Evolutionary conservation across 2,113 vertebrate genomes (phyloP).

Genomic region (Acanthochromis polyacanthus): DNA sequence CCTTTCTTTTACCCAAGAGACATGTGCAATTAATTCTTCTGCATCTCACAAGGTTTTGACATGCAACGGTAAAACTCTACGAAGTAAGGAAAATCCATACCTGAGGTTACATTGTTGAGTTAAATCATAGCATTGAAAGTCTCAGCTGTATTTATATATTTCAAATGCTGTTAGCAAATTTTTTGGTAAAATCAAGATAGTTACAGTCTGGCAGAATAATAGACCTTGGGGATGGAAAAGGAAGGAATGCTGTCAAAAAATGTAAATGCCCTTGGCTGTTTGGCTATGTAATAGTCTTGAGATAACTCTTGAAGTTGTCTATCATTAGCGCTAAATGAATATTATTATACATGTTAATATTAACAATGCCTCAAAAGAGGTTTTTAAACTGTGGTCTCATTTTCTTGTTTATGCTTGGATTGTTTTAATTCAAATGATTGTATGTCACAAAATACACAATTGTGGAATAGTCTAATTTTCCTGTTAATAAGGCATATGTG

Average conservation of each 20-base stretch:
- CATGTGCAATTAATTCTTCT: background rate
- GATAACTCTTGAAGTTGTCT: background rate
- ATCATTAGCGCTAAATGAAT: background rate
- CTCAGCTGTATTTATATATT: conserved; percentile 14
- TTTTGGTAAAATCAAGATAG: background rate
- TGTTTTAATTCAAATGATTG: too few relatives aligned
- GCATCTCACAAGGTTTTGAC: conserved; percentile 15
- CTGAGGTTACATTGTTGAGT: background rate
- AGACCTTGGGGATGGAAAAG: background rate
- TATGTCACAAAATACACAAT: too few relatives aligned
- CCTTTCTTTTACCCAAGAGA: background rate
- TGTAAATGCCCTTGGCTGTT: background rate
- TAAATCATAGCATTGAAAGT: conserved; percentile 10
- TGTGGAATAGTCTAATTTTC: too few relatives aligned
- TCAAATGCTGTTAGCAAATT: background rate
- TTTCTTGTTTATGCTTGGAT: too few relatives aligned
- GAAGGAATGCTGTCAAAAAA: background rate
- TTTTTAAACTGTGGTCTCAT: too few relatives aligned
- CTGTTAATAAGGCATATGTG: too few relatives aligned
- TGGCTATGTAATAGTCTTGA: background rate
- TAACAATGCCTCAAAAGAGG: too few relatives aligned
- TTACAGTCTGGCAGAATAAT: conserved; percentile 2
- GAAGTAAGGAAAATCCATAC: background rate
- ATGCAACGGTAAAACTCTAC: conserved; percentile 10
- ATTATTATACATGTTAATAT: too few relatives aligned